Conservation (phyloP, 2,888 invertebrate genomes). For the Caenorhabditis zanzibari region DNA sequence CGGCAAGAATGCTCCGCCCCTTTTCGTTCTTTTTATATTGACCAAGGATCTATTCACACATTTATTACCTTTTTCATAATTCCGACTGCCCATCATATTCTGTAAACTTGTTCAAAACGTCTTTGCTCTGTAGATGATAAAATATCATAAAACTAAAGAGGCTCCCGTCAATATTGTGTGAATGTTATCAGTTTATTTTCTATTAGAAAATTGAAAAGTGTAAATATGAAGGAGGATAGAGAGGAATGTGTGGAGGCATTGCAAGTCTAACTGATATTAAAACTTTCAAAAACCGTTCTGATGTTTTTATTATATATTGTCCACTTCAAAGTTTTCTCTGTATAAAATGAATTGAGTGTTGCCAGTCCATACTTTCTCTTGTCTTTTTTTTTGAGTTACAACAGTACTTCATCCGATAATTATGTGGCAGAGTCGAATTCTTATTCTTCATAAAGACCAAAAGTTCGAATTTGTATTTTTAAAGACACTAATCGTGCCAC, state of each 20-base stretch:
- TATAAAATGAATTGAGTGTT: background rate
- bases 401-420: background rate
- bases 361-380: too few species aligned
- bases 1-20: slow-evolving; percentile 11
- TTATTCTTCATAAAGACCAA: background rate
- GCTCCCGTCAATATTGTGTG: background rate
- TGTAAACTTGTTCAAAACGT: background rate
- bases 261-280: background rate
- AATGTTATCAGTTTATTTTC: slow-evolving; percentile 15
- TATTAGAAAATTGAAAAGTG: slow-evolving; percentile 10
- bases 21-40: background rate
- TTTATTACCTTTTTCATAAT: slow-evolving; percentile 10
- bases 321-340: too few species aligned
- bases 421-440: background rate
- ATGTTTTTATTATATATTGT: background rate
- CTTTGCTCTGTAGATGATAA: background rate
- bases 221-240: background rate
- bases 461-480: slow-evolving; percentile 6
- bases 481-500: background rate
- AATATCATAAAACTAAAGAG: background rate
- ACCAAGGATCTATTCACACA: slow-evolving; percentile 13
- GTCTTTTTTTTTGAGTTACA: background rate
- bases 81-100: background rate
- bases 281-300: background rate
- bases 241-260: background rate